A percentile compares a stretch with the other conserved stretches of the same genome.
These are phyloP conservation scores for Clarias batrachus DNA, from an alignment of 2,113 vertebrate species.

Conservation along the genomic window DNA sequence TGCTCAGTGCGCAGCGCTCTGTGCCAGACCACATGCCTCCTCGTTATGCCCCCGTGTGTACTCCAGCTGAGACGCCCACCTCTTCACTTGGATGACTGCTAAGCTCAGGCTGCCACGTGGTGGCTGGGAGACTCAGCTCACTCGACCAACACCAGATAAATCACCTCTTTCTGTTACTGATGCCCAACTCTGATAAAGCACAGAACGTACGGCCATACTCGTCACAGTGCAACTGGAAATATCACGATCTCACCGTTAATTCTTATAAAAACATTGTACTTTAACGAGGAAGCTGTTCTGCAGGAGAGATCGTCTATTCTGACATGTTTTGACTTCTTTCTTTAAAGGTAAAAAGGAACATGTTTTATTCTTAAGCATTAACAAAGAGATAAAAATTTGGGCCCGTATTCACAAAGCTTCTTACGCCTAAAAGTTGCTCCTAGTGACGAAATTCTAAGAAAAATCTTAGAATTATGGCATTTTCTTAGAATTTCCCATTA, in stretches of 20 bases:
- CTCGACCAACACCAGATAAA: slow-evolving; percentile 58
- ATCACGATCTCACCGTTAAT: background rate
- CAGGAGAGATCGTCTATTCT: slow-evolving; percentile 55
- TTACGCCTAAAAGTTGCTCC: too few species aligned
- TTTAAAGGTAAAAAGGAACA: slow-evolving; percentile 63
- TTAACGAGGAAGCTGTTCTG: slow-evolving; percentile 56
- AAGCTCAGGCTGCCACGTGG: slow-evolving; percentile 66
- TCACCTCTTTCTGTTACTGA: slow-evolving; percentile 52
- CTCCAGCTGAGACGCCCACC: slow-evolving; percentile 50
- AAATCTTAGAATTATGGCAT: too few species aligned
- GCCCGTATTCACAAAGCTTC: too few species aligned
- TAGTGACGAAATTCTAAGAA: too few species aligned
- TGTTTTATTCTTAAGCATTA: background rate
- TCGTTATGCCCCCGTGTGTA: slow-evolving; percentile 62
- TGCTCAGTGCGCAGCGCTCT: slow-evolving; percentile 42
- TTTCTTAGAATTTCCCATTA: too few species aligned
- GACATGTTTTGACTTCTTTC: slow-evolving; percentile 60
- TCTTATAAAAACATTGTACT: background rate
- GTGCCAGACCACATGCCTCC: slow-evolving; percentile 73
- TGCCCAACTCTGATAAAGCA: slow-evolving; percentile 15
- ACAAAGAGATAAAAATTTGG: background rate
- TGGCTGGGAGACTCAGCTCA: slow-evolving; percentile 61
- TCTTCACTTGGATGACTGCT: slow-evolving; percentile 62
- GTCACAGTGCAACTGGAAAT: background rate
- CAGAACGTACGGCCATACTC: background rate